These are phyloP conservation scores for Adineta ricciae DNA, from an alignment of 2,888 invertebrate genomes.

Conservation along the genomic window DNA sequence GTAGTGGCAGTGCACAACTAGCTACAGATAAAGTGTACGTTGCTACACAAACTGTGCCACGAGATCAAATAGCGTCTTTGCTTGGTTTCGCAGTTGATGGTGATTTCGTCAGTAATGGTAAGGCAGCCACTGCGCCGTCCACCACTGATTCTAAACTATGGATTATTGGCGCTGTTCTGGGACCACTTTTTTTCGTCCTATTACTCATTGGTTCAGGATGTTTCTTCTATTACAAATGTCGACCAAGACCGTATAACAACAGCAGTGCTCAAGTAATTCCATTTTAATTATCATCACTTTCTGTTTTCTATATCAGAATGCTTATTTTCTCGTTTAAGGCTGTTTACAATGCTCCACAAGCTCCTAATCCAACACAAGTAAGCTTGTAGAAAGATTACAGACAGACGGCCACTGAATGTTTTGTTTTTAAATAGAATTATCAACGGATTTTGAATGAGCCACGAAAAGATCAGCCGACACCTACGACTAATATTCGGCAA, in stretches of 20 bases:
- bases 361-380: not conserved
- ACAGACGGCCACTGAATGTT: not conserved
- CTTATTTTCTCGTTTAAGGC: not conserved
- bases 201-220: not conserved
- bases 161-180: constrained; percentile 42
- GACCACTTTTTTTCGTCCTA: constrained; percentile 35
- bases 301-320: not conserved
- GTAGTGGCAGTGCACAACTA: not conserved
- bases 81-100: not conserved
- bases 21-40: not conserved
- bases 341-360: not conserved
- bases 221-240: not conserved
- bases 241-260: not conserved
- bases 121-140: not conserved
- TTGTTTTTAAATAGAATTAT: not conserved
- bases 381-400: not conserved
- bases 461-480: not conserved
- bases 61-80: not conserved
- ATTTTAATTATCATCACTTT: not conserved
- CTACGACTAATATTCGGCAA: not conserved
- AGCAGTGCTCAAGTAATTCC: not conserved
- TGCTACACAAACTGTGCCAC: not conserved
- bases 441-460: not conserved
- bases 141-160: constrained; percentile 37
- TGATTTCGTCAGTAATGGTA: not conserved